Base-by-base conservation (phyloP, 2,797 vertebrate genomes). In the Echeneis naucrates region DNA sequence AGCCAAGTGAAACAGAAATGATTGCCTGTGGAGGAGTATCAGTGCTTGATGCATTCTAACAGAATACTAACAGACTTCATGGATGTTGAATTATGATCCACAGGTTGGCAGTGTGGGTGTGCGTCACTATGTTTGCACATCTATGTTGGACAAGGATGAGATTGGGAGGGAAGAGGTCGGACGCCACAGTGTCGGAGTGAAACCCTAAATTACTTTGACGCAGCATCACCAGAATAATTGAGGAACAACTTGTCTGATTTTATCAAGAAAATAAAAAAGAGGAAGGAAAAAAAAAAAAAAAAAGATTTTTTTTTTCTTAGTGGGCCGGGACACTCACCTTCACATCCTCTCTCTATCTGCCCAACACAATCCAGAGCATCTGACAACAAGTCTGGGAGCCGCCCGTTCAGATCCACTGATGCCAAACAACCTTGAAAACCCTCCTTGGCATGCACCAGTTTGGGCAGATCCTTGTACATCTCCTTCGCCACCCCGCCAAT, bases 391-490 rank as follows among this genome's bases (percentile, higher is more conserved):
- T 98, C 97, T 10, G 98, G 97, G 71, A 99, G 96, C 2, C 97
- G 95, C 75, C 97, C 97, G 0, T 99, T 99, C 86, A 99, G 93
- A 89, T 99, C 98, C 66, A 99, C 94, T 0, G 98, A 98, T 6
- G 98, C 97, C 86, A 99, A 93, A 78, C 98, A 99, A 80, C 98
- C 98, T 84, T 99, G 98, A 89, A 99, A 99, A 3, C 98, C 98
- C 82, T 98, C 97, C 80, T 97, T 98, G 72, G 98, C 97, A 0
- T 98, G 96, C 35, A 99, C 97, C 27, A 99, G 92, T 85, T 98
- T 99, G 16, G 98, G 98, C 78, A 99, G 93, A 37, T 97, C 96
- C 85, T 97, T 98, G 87, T 93, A 98, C 88, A 95, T 96, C 77
- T 98, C 97, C 92, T 98, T 98, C 17, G 97, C 94, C 84, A 99